Evolutionary conservation across 2,113 vertebrate species (phyloP), one percentile per base, ranked within the genome.

Genomic region (Sinocyclocheilus grahami): DNA sequence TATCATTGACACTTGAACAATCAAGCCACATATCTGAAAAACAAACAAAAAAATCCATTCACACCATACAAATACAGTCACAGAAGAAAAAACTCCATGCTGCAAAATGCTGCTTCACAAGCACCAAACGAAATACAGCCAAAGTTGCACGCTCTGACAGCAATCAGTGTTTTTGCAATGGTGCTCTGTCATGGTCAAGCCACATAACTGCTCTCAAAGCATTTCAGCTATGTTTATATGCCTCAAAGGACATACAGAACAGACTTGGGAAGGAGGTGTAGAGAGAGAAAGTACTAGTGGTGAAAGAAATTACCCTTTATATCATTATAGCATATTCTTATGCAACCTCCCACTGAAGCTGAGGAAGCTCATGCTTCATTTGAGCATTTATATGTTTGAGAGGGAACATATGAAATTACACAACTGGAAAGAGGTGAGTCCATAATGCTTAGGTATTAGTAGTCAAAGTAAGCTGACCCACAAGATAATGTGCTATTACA

Each of bases 361-460:
- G 27, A 58, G 1, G 10, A 78, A 37, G 20, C 8, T 46, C 22
- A 46, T 18, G 6, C 39, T 78, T 12, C 60, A 6, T 63, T 69
- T 84, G 16, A 48, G 72, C 48, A 33, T 62, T 30, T 3, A 37
- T 27, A 12, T 63, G 46, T 78, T 82, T 24, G 53, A 60, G 3
- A 48, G 30, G 7, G 4, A 58, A 37, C 27, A 7, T 69, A 71
- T 65, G 3, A 83, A 74, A 55, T 58, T 30, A 9, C n/a, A 58
- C 6, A 53, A 39, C 30, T 80, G n/a, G 7, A 78, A 72, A 86
- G 84, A 65, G 37, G 55, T n/a, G 86, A 74, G 48, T 83, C 14
- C 7, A 16, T 27, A 83, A 62, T 65, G 20, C 37, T 67, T 48
- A 51, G 78, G 71, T 58, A 39, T 76, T 71, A 62, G 71, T 10